A percentile compares a stretch with the other conserved stretches of the same genome.
phyloP scores from a whole-genome alignment of 2,797 vertebrate genomes.

The Petrocephalus sullivani region DNA sequence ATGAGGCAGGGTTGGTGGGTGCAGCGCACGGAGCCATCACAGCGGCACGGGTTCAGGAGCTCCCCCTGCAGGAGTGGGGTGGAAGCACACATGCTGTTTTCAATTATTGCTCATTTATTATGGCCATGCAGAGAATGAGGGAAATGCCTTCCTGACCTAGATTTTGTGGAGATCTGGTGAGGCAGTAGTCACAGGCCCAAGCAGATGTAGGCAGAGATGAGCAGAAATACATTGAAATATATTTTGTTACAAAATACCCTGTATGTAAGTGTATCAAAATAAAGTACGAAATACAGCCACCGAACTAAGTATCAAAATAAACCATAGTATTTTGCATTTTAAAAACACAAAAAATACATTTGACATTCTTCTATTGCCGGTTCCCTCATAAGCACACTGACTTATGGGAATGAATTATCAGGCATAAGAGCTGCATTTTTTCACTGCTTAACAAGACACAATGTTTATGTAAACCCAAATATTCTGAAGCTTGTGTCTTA shows the following conservation, averaged over 20 bases:
- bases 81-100: background rate
- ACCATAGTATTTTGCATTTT: background rate
- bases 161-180: background rate
- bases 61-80: conserved; percentile 67
- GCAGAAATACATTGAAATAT: background rate
- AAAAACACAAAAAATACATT: background rate
- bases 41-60: conserved; percentile 77
- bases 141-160: background rate
- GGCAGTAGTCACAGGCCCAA: background rate
- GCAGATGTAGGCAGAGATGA: background rate
- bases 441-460: background rate
- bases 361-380: background rate
- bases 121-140: background rate
- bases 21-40: conserved; percentile 76
- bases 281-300: background rate
- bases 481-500: background rate
- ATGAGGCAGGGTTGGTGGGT: conserved; percentile 83
- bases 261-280: background rate
- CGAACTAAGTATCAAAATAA: background rate
- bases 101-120: background rate
- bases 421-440: background rate
- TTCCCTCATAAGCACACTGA: background rate
- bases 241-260: background rate
- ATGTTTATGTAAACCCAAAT: background rate
- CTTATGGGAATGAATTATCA: background rate